Evolutionary conservation across 2,113 vertebrate species (phyloP).

Genomic region (Salvator merianae): DNA sequence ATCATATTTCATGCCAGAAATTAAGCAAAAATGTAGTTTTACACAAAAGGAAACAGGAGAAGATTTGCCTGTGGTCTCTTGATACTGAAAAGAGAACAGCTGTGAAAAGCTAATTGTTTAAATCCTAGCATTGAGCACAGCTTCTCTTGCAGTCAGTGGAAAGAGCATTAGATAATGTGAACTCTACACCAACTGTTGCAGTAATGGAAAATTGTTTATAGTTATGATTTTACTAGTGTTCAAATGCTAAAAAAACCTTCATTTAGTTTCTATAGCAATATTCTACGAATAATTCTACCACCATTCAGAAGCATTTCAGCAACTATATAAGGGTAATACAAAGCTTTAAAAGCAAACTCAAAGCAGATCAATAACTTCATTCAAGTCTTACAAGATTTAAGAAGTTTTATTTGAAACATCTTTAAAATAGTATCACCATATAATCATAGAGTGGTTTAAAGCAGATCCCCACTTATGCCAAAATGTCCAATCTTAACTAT

Average conservation of each 20-base stretch:
- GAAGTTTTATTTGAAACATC: background rate
- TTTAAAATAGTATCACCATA: slow-evolving; percentile 13
- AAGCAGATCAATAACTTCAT: slow-evolving; percentile 7
- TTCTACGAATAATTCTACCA: slow-evolving; percentile 34
- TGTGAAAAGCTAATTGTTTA: slow-evolving; percentile 56
- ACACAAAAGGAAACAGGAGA: slow-evolving; percentile 5
- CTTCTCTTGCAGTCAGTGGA: slow-evolving; percentile 34
- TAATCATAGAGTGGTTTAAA: background rate
- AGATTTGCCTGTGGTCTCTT: slow-evolving; percentile 14
- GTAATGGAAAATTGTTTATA: slow-evolving; percentile 43
- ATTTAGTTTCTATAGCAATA: slow-evolving; percentile 33
- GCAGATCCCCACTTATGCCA: background rate
- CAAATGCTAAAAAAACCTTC: slow-evolving; percentile 20
- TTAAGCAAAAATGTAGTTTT: background rate
- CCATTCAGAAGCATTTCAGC: background rate
- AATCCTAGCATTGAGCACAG: slow-evolving; percentile 46
- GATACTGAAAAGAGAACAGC: slow-evolving; percentile 47
- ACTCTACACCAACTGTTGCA: slow-evolving; percentile 34
- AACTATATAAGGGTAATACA: slow-evolving; percentile 13
- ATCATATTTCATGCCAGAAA: slow-evolving; percentile 10
- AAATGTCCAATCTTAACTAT: background rate
- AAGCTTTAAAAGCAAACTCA: slow-evolving; percentile 23
- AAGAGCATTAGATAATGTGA: slow-evolving; percentile 41
- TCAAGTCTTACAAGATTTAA: slow-evolving; percentile 5
- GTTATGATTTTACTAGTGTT: background rate